These are phyloP conservation scores for Leptothorax acervorum DNA, from an alignment of 2,888 invertebrate genomes.

Conservation along the genomic window DNA sequence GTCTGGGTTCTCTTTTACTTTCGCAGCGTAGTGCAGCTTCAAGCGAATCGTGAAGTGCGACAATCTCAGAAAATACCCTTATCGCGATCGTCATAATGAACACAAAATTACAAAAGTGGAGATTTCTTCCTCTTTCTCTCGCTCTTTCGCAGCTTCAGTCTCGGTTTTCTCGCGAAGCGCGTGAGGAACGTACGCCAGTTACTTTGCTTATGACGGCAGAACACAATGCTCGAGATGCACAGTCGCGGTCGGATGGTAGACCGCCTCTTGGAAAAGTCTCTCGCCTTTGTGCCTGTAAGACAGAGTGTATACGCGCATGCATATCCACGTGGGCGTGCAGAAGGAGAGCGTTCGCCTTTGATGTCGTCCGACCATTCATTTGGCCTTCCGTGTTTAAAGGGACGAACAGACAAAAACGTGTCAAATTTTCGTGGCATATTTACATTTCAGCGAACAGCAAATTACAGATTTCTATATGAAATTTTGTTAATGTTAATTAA, in stretches of 20 bases:
- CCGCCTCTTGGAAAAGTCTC: conserved; percentile 38
- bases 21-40: not conserved
- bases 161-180: not conserved
- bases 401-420: not conserved
- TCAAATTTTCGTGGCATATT: not conserved
- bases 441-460: not conserved
- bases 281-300: conserved; percentile 29
- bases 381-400: conserved; percentile 34
- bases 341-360: conserved; percentile 25
- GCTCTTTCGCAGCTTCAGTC: not conserved
- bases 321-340: conserved; percentile 11
- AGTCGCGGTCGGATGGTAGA: conserved; percentile 12
- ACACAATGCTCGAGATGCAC: conserved; percentile 25
- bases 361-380: conserved; percentile 40
- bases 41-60: not conserved
- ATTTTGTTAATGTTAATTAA: not conserved
- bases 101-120: not conserved
- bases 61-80: not conserved
- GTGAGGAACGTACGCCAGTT: conserved; percentile 6
- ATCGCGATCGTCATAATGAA: not conserved
- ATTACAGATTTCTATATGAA: not conserved
- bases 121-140: not conserved
- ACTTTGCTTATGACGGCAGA: not conserved
- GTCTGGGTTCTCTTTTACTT: not conserved
- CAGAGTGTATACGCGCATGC: not conserved